phyloP scores from a whole-genome alignment of 2,888 invertebrate genomes.

The Herminia tarsipennalis region DNA sequence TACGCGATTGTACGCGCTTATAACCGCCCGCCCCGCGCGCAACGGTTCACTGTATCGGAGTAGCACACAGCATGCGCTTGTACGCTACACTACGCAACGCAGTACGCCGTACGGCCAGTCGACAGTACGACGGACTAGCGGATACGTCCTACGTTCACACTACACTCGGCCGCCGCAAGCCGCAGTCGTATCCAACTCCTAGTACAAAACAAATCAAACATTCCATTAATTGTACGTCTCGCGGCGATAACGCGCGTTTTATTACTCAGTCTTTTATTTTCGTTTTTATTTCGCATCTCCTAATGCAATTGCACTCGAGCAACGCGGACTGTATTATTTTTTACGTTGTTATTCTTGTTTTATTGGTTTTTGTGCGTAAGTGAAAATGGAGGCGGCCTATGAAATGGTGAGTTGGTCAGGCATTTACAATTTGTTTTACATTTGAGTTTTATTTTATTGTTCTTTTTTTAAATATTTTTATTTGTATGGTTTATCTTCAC shows the following conservation, averaged over 20 bases:
- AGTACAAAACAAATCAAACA: slow-evolving; percentile 69
- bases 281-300: slow-evolving; percentile 76
- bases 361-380: slow-evolving; percentile 74
- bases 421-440: slow-evolving; percentile 11
- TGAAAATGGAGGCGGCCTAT: slow-evolving; percentile 63
- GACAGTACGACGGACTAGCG: slow-evolving; percentile 2
- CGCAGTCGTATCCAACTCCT: slow-evolving; percentile 52
- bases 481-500: no score
- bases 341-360: slow-evolving; percentile 65
- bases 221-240: slow-evolving; percentile 77
- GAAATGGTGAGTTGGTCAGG: slow-evolving; percentile 68
- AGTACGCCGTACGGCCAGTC: slow-evolving; percentile 5
- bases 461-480: slow-evolving; percentile 14
- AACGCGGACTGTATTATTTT: slow-evolving; percentile 72
- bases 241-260: slow-evolving; percentile 78
- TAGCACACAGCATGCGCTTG: slow-evolving; percentile 28
- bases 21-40: slow-evolving; percentile 67
- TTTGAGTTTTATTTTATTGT: slow-evolving; percentile 12
- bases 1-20: slow-evolving; percentile 49
- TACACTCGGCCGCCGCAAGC: slow-evolving; percentile 43
- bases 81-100: slow-evolving; percentile 4
- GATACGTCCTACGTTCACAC: slow-evolving; percentile 43
- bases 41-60: slow-evolving; percentile 16
- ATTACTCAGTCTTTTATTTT: slow-evolving; percentile 74
- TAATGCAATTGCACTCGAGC: slow-evolving; percentile 83